Conservation (phyloP, 1,140 invertebrate species). For the Chlorops oryzae region DNA sequence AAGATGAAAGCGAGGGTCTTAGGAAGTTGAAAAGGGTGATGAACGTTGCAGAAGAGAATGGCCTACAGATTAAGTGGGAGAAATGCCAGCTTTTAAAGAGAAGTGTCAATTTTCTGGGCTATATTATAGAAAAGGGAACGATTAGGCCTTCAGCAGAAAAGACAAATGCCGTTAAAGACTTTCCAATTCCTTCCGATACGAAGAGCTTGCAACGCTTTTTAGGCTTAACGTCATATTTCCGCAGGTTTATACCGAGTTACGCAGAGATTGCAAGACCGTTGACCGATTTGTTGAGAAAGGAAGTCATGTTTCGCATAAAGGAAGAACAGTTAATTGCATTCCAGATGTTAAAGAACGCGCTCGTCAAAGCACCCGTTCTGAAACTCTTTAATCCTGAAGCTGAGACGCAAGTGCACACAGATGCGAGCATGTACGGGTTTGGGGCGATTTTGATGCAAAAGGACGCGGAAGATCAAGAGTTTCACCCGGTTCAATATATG, state of each 20-base stretch:
- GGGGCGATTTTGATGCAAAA: constrained; percentile 8
- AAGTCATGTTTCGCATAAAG: background rate
- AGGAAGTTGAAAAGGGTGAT: background rate
- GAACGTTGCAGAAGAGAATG: background rate
- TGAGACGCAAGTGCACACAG: constrained; percentile 39
- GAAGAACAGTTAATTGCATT: background rate
- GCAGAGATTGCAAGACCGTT: constrained; percentile 9
- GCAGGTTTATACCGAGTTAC: constrained; percentile 9
- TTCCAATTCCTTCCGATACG: no score
- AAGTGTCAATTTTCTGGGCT: background rate
- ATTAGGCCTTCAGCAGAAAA: constrained; percentile 20
- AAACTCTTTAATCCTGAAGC: constrained; percentile 16
- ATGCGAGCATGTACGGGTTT: constrained; percentile 21
- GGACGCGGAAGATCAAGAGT: constrained; percentile 14
- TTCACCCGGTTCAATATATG: constrained; percentile 30
- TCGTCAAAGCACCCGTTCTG: background rate
- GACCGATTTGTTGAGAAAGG: constrained; percentile 10
- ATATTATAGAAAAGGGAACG: background rate
- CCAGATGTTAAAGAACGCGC: background rate
- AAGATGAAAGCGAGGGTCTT: background rate
- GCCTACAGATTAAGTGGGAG: background rate
- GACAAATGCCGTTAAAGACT: constrained; percentile 28
- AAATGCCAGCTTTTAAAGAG: background rate
- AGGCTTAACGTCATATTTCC: constrained; percentile 28
- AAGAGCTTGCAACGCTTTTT: no score